Conservation (phyloP, 1,140 invertebrate genomes). For the Eupeodes corollae region DNA sequence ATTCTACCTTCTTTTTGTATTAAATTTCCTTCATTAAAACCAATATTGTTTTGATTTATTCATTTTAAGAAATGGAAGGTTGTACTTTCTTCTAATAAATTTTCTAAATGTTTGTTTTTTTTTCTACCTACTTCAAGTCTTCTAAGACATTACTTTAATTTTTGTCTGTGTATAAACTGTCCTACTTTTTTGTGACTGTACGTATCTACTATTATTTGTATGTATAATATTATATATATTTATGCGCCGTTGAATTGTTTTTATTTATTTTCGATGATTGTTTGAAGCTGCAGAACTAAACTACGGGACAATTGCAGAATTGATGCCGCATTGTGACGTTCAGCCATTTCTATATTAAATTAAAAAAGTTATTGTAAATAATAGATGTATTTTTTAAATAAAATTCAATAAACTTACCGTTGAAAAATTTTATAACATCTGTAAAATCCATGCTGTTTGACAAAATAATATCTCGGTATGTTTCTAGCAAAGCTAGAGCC, state of each 20-base stretch:
- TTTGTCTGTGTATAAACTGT: no score
- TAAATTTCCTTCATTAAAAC: no score
- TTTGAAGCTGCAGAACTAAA: constrained; percentile 77
- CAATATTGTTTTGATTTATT: no score
- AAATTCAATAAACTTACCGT: constrained; percentile 53
- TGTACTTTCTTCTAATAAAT: no score
- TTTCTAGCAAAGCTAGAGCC: constrained; percentile 76
- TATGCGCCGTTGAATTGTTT: not conserved
- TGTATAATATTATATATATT: not conserved
- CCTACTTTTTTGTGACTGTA: no score
- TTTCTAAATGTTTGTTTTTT: no score
- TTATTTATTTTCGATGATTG: constrained; percentile 81
- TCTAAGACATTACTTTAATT: no score
- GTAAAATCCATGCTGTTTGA: constrained; percentile 95
- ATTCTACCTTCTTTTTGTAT: no score
- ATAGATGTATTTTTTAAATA: not conserved
- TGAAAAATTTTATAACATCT: constrained; percentile 95
- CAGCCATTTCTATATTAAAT: constrained; percentile 81
- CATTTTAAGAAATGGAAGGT: no score
- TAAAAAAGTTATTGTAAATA: not conserved
- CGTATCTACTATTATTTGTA: no score
- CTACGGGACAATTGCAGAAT: constrained; percentile 71
- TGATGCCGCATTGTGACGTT: constrained; percentile 73
- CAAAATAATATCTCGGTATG: constrained; percentile 81
- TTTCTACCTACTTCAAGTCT: no score